phyloP scores from a whole-genome alignment of 2,888 invertebrate genomes.

The Agrochola litura region DNA sequence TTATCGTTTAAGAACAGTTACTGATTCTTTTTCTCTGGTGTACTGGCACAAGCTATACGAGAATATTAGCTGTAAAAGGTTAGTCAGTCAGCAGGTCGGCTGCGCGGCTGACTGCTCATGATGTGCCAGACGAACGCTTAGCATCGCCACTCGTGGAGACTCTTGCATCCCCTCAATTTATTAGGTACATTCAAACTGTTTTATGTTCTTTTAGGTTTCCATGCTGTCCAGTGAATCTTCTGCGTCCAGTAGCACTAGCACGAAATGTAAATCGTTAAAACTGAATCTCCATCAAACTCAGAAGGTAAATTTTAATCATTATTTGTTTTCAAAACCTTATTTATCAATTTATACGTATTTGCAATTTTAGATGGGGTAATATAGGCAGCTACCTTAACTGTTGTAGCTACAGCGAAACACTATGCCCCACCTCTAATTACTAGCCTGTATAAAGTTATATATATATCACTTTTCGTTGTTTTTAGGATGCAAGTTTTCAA shows the following conservation, averaged over 20 bases:
- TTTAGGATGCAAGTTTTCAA: constrained; percentile 92
- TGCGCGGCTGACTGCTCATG: not conserved
- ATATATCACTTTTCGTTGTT: not conserved
- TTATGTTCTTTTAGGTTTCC: constrained; percentile 90
- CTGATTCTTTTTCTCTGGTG: not conserved
- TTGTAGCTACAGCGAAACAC: no score
- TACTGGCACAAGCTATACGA: not conserved
- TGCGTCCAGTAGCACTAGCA: constrained; percentile 96
- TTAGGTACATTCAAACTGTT: constrained; percentile 1
- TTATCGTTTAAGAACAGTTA: not conserved
- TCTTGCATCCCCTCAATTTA: not conserved
- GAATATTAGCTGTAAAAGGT: not conserved
- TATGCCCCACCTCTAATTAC: not conserved
- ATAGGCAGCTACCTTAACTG: not conserved
- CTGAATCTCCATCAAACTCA: constrained; percentile 82
- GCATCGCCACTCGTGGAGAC: not conserved
- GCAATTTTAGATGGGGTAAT: not conserved
- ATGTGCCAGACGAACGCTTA: not conserved
- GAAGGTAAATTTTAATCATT: constrained; percentile 75
- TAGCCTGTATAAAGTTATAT: not conserved
- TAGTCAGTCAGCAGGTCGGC: not conserved
- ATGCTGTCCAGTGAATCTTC: constrained; percentile 98
- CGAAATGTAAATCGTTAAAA: constrained; percentile 87
- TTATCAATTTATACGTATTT: not conserved
- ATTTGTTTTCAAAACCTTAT: not conserved